phyloP scores from a whole-genome alignment of 2,888 invertebrate genomes.

The Blera fallax region DNA sequence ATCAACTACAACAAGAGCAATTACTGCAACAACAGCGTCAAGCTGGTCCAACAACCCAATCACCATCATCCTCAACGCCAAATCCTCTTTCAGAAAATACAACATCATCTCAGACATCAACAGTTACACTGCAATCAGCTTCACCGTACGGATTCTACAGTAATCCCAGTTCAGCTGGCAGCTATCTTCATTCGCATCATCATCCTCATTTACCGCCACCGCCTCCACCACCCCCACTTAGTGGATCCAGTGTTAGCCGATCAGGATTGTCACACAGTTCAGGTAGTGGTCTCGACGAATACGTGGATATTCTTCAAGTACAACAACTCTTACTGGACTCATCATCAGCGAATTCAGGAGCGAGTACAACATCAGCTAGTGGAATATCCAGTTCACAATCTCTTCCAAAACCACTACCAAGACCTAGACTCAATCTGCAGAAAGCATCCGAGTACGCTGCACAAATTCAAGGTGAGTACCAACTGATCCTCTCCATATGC shows the following conservation, averaged over 20 bases:
- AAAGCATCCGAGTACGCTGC: conserved; percentile 81
- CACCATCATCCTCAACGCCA: conserved; percentile 38
- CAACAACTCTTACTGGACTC: conserved; percentile 87
- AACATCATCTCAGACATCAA: conserved; percentile 63
- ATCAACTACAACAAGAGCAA: conserved; percentile 49
- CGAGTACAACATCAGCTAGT: conserved; percentile 70
- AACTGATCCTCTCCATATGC: neutral
- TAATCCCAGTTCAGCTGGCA: conserved; percentile 69
- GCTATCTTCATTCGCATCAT: conserved; percentile 71
- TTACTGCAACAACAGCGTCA: conserved; percentile 50
- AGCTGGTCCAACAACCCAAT: conserved; percentile 74
- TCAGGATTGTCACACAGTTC: conserved; percentile 25
- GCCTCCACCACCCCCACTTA: conserved; percentile 54
- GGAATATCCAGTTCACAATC: conserved; percentile 55
- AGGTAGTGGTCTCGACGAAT: conserved; percentile 84
- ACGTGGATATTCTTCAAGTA: conserved; percentile 92
- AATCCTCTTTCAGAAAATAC: conserved; percentile 17
- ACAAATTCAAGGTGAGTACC: conserved; percentile 80
- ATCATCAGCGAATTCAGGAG: conserved; percentile 77
- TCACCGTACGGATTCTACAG: conserved; percentile 75
- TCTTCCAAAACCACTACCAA: conserved; percentile 76
- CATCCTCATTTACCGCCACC: conserved; percentile 74
- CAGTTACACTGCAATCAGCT: conserved; percentile 56
- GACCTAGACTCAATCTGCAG: conserved; percentile 81
- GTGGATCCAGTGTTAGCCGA: conserved; percentile 21